These are phyloP conservation scores for Dicyrtoma fusca DNA, from an alignment of 2,888 invertebrate genomes.

Conservation along the genomic window DNA sequence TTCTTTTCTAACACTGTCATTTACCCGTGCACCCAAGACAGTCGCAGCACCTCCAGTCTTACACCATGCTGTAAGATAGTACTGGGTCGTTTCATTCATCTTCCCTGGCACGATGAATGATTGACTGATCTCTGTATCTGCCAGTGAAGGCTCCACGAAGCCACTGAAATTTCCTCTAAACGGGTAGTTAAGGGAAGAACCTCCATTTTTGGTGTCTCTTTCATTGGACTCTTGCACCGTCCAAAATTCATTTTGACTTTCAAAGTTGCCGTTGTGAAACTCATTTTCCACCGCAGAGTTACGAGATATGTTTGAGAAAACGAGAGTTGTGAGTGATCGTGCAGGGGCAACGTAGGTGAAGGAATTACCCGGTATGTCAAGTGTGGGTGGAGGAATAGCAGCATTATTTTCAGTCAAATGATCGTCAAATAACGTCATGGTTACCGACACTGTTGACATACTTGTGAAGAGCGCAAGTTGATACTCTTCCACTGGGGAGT, in stretches of 20 bases:
- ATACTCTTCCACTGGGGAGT: background rate
- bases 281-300: conserved; percentile 28
- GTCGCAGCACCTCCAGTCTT: conserved; percentile 28
- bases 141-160: background rate
- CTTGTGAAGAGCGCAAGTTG: conserved; percentile 32
- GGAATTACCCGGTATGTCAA: background rate
- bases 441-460: conserved; percentile 31
- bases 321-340: conserved; percentile 48
- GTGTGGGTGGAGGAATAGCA: conserved; percentile 27
- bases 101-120: background rate
- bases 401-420: conserved; percentile 44
- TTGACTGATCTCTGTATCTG: background rate
- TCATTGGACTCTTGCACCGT: background rate
- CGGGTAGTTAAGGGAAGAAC: background rate
- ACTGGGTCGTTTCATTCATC: background rate
- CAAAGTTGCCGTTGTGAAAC: conserved; percentile 50
- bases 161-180: conserved; percentile 41
- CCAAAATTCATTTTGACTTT: conserved; percentile 20
- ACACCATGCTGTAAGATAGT: conserved; percentile 47
- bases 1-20: background rate
- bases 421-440: conserved; percentile 43
- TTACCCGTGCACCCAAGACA: background rate
- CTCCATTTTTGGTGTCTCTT: background rate
- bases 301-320: conserved; percentile 26
- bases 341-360: conserved; percentile 37